phyloP scores from a whole-genome alignment of 2,888 invertebrate species.

The Drosophila tripunctata region DNA sequence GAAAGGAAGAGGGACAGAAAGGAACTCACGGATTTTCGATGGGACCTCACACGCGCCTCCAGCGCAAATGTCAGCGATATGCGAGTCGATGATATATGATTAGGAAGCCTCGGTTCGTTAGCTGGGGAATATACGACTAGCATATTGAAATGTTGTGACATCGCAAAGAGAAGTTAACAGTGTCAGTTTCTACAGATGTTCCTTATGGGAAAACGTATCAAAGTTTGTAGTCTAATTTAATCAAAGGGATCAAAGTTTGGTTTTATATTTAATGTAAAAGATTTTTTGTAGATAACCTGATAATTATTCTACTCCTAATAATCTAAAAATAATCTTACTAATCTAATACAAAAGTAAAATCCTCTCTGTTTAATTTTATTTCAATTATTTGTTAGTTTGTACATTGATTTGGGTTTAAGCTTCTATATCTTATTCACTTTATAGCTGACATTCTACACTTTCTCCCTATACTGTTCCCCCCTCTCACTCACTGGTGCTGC shows the following conservation, averaged over 20 bases:
- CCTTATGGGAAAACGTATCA: conserved; percentile 7
- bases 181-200: conserved; percentile 16
- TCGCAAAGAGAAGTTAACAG: conserved; percentile 16
- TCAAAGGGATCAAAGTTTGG: too few relatives aligned
- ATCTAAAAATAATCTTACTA: too few relatives aligned
- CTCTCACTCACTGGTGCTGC: neutral
- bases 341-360: too few relatives aligned
- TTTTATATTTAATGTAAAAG: too few relatives aligned
- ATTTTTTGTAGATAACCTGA: too few relatives aligned
- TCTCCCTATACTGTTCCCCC: too few relatives aligned
- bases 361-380: neutral
- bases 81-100: conserved; percentile 75
- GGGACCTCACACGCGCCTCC: conserved; percentile 70
- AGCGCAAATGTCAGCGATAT: conserved; percentile 74
- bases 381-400: neutral
- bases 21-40: neutral
- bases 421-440: too few relatives aligned
- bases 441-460: too few relatives aligned
- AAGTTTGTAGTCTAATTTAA: neutral
- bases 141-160: conserved; percentile 62
- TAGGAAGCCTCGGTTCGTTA: conserved; percentile 75
- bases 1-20: neutral
- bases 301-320: too few relatives aligned
- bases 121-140: conserved; percentile 20
- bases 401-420: neutral